Percentiles rank a stretch among this genome's conserved stretches.
These are phyloP conservation scores for Apostichopus japonicus DNA, from an alignment of 35 echinoderm and acorn worm genomes.

Conservation along the genomic window DNA sequence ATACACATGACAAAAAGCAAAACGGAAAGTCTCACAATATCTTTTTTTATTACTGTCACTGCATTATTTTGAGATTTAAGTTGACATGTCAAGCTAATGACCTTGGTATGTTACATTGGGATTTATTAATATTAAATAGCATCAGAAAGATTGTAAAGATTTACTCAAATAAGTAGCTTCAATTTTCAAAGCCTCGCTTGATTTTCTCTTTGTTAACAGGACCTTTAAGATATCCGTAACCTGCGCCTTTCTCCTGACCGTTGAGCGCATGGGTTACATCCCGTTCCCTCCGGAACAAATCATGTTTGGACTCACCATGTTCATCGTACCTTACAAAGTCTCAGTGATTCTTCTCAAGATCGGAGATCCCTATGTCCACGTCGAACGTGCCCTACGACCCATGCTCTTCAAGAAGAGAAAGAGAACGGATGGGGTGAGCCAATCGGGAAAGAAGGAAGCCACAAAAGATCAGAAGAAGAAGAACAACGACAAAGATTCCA, in stretches of 20 bases:
- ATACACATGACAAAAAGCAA: too few relatives aligned
- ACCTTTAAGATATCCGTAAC: slow-evolving; percentile 56
- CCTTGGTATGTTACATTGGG: too few relatives aligned
- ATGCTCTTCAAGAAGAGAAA: slow-evolving; percentile 46
- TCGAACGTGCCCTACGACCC: slow-evolving; percentile 10
- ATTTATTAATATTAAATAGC: too few relatives aligned
- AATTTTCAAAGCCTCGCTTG: too few relatives aligned
- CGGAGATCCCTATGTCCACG: slow-evolving; percentile 40
- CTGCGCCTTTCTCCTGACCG: slow-evolving; percentile 36
- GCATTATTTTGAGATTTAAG: too few relatives aligned
- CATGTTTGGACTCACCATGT: slow-evolving; percentile 34
- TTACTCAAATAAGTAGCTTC: too few relatives aligned
- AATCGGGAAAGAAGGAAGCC: not conserved
- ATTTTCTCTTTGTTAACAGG: slow-evolving; percentile 21
- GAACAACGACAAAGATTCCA: slow-evolving; percentile 1
- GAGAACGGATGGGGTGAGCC: not conserved
- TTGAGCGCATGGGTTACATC: slow-evolving; percentile 40
- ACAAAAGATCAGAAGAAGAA: not conserved
- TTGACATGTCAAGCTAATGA: too few relatives aligned
- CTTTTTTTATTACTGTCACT: too few relatives aligned
- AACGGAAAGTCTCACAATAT: too few relatives aligned
- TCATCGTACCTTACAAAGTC: slow-evolving; percentile 49
- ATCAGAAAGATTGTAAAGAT: too few relatives aligned
- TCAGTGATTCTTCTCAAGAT: slow-evolving; percentile 21
- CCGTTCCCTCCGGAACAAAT: slow-evolving; percentile 40